Evolutionary conservation across 2,797 vertebrate genomes (phyloP).

Genomic region (Sebastes hubbsi): DNA sequence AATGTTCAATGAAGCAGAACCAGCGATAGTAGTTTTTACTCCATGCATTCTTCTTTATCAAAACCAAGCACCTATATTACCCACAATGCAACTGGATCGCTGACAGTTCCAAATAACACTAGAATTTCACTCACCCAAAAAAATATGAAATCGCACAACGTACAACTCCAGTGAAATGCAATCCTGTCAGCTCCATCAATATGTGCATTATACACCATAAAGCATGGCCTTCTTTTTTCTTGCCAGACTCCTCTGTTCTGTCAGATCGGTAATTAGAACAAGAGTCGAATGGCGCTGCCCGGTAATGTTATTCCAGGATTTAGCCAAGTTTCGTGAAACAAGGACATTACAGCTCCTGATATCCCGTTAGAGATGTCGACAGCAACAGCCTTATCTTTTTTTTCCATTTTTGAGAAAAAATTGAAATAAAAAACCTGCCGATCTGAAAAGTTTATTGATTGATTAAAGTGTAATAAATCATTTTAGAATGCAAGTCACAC

Average conservation of each 20-base stretch:
- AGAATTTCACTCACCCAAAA: background rate
- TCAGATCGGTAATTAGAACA: background rate
- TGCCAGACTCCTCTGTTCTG: background rate
- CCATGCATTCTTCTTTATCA: background rate
- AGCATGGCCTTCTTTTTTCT: background rate
- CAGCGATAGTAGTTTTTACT: background rate
- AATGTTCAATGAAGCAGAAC: background rate
- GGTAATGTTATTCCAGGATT: background rate
- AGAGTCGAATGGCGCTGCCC: background rate
- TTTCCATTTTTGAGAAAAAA: background rate
- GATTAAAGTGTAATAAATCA: background rate
- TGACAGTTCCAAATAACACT: no score
- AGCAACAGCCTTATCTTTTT: background rate
- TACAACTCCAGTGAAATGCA: background rate
- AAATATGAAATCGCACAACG: background rate
- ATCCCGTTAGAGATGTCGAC: background rate
- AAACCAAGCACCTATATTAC: background rate
- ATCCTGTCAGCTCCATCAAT: background rate
- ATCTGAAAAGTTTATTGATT: background rate
- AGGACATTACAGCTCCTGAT: background rate
- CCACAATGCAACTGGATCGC: background rate
- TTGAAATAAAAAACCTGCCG: background rate
- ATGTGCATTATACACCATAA: background rate
- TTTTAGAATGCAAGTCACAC: background rate
- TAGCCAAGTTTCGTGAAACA: background rate